Base-by-base conservation (phyloP, 1,140 invertebrate genomes). In the Anagrus nilaparvatae region DNA sequence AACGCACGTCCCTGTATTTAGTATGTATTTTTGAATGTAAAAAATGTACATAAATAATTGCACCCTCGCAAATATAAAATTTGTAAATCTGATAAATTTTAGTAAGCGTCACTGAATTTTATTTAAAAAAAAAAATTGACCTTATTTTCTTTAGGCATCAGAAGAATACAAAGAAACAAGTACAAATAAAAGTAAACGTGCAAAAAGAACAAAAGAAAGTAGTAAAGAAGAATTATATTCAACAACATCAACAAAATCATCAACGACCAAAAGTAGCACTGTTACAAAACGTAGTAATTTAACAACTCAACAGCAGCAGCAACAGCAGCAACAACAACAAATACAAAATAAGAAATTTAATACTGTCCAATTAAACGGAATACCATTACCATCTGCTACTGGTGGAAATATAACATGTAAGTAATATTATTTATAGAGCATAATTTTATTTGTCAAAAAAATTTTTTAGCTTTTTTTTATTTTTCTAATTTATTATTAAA, bases 341-440 rank as follows among this genome's bases (percentile, higher is more conserved):
- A n/a, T n/a, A n/a, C n/a, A n/a, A n/a, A n/a, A n/a, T n/a, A 59
- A 60, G 36, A 56, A 68, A 40, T 85, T 77, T 58, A 67, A 77
- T 55, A 64, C 72, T 39, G 73, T 85, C 39, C 72, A 79, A 46
- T 64, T 86, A 43, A 75, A 81, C 56, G 81, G 79, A 53, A 82
- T 86, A 46, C 81, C 79, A 40, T 63, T 86, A 46, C 82, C 82
- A 44, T 75, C 58, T 31, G 32, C 76, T 17, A 77, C 77, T 50
- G 78, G 78, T 55, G 82, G 81, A 54, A 75, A 76, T 61, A 77
- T 85, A 39, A 76, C 75, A 54, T 79, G 82, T 84, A 63, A 61
- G 70, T 67, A 53, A n/a, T n/a, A n/a, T n/a, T n/a, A n/a, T n/a
- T n/a, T n/a, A n/a, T n/a, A n/a, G n/a, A n/a, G n/a, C n/a, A n/a